A percentile compares a stretch with the other conserved stretches of the same genome.
phyloP scores from a whole-genome alignment of 2,888 invertebrate species.

The Caenorhabditis macrosperma region DNA sequence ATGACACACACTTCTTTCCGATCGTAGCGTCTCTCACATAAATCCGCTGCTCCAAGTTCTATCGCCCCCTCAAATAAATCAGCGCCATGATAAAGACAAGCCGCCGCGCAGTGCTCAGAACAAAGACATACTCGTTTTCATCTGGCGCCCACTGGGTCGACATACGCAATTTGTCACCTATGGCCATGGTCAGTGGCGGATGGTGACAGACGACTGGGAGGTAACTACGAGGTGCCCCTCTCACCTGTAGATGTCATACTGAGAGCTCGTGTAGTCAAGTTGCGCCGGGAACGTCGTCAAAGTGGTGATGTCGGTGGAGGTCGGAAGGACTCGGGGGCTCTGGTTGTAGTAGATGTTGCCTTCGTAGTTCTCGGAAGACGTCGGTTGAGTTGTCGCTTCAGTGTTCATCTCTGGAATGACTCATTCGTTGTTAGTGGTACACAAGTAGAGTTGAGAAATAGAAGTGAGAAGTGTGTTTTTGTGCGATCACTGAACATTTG shows the following conservation, averaged over 20 bases:
- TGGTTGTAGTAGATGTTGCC: conserved; percentile 57
- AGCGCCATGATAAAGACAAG: conserved; percentile 13
- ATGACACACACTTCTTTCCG: background rate
- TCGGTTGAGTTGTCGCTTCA: conserved; percentile 20
- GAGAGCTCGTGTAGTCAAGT: conserved; percentile 52
- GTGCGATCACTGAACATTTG: background rate
- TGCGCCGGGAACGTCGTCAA: conserved; percentile 63
- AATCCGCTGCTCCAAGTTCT: background rate
- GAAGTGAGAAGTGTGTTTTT: background rate
- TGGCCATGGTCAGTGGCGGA: background rate
- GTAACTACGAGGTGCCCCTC: background rate
- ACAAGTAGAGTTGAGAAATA: background rate
- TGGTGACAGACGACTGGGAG: conserved; percentile 31
- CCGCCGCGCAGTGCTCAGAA: conserved; percentile 7
- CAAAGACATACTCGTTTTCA: conserved; percentile 14
- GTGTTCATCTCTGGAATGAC: conserved; percentile 28
- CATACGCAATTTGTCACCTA: conserved; percentile 25
- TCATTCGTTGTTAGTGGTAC: background rate
- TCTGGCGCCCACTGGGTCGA: background rate
- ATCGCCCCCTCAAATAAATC: conserved; percentile 2
- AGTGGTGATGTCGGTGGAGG: conserved; percentile 63
- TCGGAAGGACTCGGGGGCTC: conserved; percentile 42
- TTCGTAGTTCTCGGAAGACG: conserved; percentile 52
- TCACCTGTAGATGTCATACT: conserved; percentile 67
- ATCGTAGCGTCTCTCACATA: background rate